phyloP scores from a whole-genome alignment of 2,797 vertebrate genomes.

The Sebastes jordani region DNA sequence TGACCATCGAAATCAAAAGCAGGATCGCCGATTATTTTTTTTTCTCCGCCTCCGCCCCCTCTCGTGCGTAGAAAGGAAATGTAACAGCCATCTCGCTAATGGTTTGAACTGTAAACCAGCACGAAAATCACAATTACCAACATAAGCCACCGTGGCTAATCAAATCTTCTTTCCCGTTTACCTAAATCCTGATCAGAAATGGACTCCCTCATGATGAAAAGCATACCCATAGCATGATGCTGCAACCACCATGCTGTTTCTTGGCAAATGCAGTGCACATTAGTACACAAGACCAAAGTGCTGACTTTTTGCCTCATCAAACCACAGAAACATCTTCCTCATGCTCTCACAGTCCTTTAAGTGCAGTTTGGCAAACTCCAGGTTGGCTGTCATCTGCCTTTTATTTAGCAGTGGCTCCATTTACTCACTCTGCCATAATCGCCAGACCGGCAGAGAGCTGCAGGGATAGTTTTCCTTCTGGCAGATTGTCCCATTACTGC shows the following conservation, averaged over 20 bases:
- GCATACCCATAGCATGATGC: background rate
- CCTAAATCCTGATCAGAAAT: background rate
- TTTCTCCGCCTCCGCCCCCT: background rate
- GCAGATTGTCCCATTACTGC: background rate
- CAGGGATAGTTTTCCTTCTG: slow-evolving; percentile 18
- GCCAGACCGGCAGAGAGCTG: slow-evolving; percentile 8
- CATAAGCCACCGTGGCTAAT: too few relatives aligned
- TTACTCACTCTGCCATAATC: background rate
- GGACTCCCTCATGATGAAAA: background rate
- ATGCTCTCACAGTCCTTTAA: slow-evolving; percentile 10
- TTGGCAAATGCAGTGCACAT: background rate
- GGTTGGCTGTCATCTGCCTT: slow-evolving; percentile 16
- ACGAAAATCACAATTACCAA: too few relatives aligned
- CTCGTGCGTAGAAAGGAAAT: too few relatives aligned
- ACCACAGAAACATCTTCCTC: slow-evolving; percentile 26
- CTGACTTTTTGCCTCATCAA: slow-evolving; percentile 12
- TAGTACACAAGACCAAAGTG: background rate
- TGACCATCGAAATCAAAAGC: too few relatives aligned
- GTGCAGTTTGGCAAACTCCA: slow-evolving; percentile 12
- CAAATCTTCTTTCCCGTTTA: background rate
- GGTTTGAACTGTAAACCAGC: too few relatives aligned
- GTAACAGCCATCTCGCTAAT: too few relatives aligned
- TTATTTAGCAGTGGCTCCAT: slow-evolving; percentile 8
- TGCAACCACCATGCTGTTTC: background rate
- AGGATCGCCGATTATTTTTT: too few relatives aligned